Conservation (phyloP, 2,888 invertebrate genomes). For the Aethes cnicana region DNA sequence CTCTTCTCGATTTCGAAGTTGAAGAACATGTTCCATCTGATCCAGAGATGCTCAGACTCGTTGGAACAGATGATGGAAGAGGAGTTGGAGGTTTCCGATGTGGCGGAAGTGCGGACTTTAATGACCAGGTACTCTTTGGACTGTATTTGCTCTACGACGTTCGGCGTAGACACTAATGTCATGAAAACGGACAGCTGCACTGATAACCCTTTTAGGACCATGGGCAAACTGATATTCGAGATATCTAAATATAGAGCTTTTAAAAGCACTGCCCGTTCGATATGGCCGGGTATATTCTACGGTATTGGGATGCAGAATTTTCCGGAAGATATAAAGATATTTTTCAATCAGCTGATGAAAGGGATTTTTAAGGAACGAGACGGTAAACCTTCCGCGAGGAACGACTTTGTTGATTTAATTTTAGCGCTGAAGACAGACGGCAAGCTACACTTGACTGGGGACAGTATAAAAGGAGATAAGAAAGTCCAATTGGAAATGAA, state of each 20-base stretch:
- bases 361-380: conserved; percentile 27
- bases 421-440: conserved; percentile 28
- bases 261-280: conserved; percentile 35
- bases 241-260: conserved; percentile 35
- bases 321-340: conserved; percentile 38
- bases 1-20: conserved; percentile 44
- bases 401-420: conserved; percentile 34
- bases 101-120: conserved; percentile 35
- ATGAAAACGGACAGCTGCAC: conserved; percentile 38
- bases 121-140: conserved; percentile 47
- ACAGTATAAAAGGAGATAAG: conserved; percentile 14
- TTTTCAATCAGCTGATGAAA: conserved; percentile 37
- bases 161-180: conserved; percentile 46
- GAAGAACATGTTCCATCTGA: conserved; percentile 47
- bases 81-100: conserved; percentile 23
- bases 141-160: conserved; percentile 44
- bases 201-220: conserved; percentile 42
- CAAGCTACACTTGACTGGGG: conserved; percentile 6
- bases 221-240: conserved; percentile 40
- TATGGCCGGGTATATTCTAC: conserved; percentile 50
- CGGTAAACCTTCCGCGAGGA: conserved; percentile 16
- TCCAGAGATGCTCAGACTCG: conserved; percentile 38
- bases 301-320: conserved; percentile 40
- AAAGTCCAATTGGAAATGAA: conserved; percentile 38
- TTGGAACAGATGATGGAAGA: conserved; percentile 38